These are phyloP conservation scores for Microctenopoma stevenorrisi DNA, from an alignment of 2,797 vertebrate species.

Conservation along the genomic window DNA sequence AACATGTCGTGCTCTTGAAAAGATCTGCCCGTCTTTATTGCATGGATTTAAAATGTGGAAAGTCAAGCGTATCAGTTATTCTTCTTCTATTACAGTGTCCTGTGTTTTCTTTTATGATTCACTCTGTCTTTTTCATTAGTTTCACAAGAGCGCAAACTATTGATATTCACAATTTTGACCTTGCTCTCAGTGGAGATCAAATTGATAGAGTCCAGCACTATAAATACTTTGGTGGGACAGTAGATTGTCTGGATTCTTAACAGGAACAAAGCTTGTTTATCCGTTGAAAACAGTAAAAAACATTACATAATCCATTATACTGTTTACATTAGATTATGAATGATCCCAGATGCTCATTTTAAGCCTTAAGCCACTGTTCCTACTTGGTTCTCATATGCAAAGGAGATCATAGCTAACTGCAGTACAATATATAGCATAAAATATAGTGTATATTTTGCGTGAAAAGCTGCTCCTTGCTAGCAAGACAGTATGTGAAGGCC, in stretches of 20 bases:
- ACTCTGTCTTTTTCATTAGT: slow-evolving; percentile 6
- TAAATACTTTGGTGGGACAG: too few species aligned
- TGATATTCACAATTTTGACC: too few species aligned
- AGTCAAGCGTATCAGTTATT: background rate
- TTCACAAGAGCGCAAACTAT: background rate
- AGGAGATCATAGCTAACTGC: background rate
- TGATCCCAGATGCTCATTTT: too few species aligned
- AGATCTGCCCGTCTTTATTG: background rate
- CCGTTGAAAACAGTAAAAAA: too few species aligned
- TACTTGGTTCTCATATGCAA: too few species aligned
- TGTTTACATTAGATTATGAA: too few species aligned
- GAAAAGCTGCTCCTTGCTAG: slow-evolving; percentile 12
- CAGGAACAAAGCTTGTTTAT: too few species aligned
- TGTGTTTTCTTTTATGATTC: background rate
- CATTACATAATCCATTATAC: too few species aligned
- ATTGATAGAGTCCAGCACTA: too few species aligned
- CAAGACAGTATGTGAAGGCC: slow-evolving; percentile 13
- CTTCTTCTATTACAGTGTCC: background rate
- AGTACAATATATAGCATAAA: background rate
- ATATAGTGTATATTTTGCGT: background rate
- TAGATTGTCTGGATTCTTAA: too few species aligned
- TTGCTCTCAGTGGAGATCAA: too few species aligned
- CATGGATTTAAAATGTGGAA: slow-evolving; percentile 5
- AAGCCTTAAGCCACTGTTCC: too few species aligned
- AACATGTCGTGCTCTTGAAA: slow-evolving; percentile 2